Evolutionary conservation across 2,113 vertebrate genomes (phyloP).

Genomic region (Sus scrofa): T2T-Sscrofa CM000812.6:280427501-280428000

Average conservation of each 20-base stretch:
- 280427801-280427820: too few species aligned
- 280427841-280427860: too few species aligned
- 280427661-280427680: neutral
- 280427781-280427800: too few species aligned
- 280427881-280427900: too few species aligned
- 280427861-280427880: too few species aligned
- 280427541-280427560: neutral
- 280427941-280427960: too few species aligned
- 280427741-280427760: neutral
- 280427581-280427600: neutral
- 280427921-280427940: too few species aligned
- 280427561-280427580: neutral
- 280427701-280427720: neutral
- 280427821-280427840: too few species aligned
- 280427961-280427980: too few species aligned
- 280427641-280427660: neutral
- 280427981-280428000: too few species aligned
- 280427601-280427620: neutral
- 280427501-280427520: neutral
- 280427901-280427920: too few species aligned
- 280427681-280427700: neutral
- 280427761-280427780: neutral
- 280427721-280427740: neutral
- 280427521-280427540: neutral
- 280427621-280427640: neutral